Evolutionary conservation across 2,888 invertebrate genomes (phyloP), one percentile per base, ranked within the genome.

Genomic region (Hermaeophaga mercurialis): DNA sequence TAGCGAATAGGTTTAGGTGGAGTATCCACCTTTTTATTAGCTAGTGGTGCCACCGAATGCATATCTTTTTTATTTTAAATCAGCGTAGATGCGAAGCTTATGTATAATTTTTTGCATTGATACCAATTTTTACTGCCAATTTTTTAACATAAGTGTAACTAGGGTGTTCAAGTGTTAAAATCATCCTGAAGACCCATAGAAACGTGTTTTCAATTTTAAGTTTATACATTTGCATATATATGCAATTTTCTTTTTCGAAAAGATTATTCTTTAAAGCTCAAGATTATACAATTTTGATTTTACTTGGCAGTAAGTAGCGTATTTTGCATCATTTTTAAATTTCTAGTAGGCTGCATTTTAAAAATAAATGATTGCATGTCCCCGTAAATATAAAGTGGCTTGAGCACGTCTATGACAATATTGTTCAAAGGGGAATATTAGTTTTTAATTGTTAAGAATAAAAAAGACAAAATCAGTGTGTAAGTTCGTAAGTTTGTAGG

Each of bases 21-120:
- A 53, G 49, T 49, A 57, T 57, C n/a, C 61, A 59, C 54, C 44
- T 31, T 54, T 59, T 54, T 41, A 61, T 57, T 58, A 62, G 46
- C 15, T 59, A 58, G 62, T 56, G 59, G 33, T 61, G 58, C 61
- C 62, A 61, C 59, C 62, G 53, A 57, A 45, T 59, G 49, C 39
- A 26, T 49, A 49, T 22, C 54, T 41, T 56, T 60, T 57, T 61
- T 56, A 52, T 52, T 58, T 64, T 60, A 53, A 50, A 54, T 52
- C 54, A 15, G 15, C 17, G 45, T 34, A 48, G 43, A 55, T 33
- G 38, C 38, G 31, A 7, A 53, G 36, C 28, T 44, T 52, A 49
- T 43, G 22, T 9, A 2, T 14, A 2, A 34, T 34, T 5, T 34
- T n/a, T 24, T 12, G 12, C 24, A 24, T 34, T 22, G 33, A 11